Base-by-base conservation (phyloP, 1,140 invertebrate genomes). In the Meloidogyne floridensis region DNA sequence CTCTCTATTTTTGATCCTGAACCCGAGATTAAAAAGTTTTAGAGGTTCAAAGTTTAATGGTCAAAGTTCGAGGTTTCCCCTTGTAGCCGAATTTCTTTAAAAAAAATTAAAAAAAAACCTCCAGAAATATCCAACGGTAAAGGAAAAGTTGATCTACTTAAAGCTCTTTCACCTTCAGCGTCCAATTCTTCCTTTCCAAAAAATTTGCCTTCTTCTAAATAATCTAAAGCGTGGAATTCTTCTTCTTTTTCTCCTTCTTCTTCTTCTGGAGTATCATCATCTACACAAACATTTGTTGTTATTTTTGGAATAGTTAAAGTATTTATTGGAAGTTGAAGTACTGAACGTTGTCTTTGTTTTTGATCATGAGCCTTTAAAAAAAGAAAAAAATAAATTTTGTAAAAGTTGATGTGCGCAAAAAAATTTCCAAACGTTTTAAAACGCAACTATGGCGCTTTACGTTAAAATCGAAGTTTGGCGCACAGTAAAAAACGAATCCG, bases 171-270 rank as follows among this genome's bases (percentile, higher is more conserved):
- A 4, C 65, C 77, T 43, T 79, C 77, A 8, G 53, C 77, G 51
- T 69, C 43, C 65, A 72, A 43, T 32, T 79, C 77, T 10, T 79
- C 77, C 54, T 82, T 82, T 11, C 65, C 81, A 75, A 82, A 82
- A 32, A 82, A 82, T 82, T 82, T 82, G 51, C 81, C 81, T 15
- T 56, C 76, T 59, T 82, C 79, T 47, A 82, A 72, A 82, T 59
- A 82, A 70, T 77, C 53, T 11, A 77, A 54, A 32, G 42, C 65
- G 71, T 7, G 53, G 18, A 47, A 47, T 56, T 56, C 53, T 56
- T 77, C 75, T 43, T 56, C 32, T 32, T 32, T 32, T 32, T 20
- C 20, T 20, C 20, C 32, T 32, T 1, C 32, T 32, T 32, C 32
- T 32, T 32, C 32, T 32, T 32, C 53, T 6, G 32, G 32, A 32